Conservation (phyloP, 2,888 invertebrate genomes). For the Eupithecia subumbrata region DNA sequence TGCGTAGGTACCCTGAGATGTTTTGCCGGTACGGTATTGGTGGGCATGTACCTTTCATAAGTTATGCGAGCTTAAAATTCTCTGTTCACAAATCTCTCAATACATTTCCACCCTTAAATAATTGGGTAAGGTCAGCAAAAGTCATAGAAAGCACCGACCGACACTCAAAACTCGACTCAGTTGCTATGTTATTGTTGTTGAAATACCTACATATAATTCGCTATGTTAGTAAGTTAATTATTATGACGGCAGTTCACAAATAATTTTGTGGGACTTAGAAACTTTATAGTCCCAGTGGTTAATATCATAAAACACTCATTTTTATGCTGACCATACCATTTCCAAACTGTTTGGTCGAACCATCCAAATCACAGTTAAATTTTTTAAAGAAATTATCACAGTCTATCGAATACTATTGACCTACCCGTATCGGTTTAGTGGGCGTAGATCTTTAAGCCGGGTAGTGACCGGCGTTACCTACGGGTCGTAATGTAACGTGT, state of each 20-base stretch:
- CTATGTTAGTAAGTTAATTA: too few relatives aligned
- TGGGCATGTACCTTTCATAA: not conserved
- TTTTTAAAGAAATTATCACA: conserved; percentile 63
- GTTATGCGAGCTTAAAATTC: not conserved
- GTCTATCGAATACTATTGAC: conserved; percentile 45
- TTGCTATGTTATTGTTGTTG: not conserved
- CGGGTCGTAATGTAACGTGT: too few relatives aligned
- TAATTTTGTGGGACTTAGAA: not conserved
- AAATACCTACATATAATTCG: too few relatives aligned
- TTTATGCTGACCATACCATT: conserved; percentile 14
- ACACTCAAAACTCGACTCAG: not conserved
- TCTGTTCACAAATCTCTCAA: not conserved
- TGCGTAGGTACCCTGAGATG: too few relatives aligned
- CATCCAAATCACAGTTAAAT: conserved; percentile 67
- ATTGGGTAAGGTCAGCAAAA: not conserved
- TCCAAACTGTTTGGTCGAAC: conserved; percentile 56
- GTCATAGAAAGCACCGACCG: not conserved
- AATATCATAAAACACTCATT: not conserved
- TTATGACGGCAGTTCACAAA: too few relatives aligned
- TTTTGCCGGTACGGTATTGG: too few relatives aligned
- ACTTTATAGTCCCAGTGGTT: not conserved
- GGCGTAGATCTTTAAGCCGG: conserved; percentile 3
- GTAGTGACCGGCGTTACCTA: too few relatives aligned
- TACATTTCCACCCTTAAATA: not conserved
- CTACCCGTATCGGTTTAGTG: conserved; percentile 12